Conservation (phyloP, 2,797 vertebrate genomes). For the Gambelia wislizenii region DNA sequence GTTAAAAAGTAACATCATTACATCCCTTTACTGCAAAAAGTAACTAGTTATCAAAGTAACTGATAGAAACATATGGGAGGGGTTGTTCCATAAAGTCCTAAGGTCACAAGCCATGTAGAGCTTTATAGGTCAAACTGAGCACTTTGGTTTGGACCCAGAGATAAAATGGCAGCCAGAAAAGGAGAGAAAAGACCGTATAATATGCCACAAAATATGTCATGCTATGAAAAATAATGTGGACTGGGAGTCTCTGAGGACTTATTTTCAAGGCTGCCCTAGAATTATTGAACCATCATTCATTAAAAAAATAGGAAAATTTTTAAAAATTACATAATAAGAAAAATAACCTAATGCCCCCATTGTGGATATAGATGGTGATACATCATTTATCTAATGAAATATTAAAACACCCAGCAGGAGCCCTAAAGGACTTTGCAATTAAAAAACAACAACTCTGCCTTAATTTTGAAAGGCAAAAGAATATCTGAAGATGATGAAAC, state of each 20-base stretch:
- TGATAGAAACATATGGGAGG: not conserved
- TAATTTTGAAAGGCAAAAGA: conserved; percentile 29
- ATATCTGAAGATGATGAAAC: conserved; percentile 11
- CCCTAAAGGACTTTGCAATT: conserved; percentile 5
- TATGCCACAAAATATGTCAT: not conserved
- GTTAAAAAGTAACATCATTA: no score
- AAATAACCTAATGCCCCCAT: not conserved
- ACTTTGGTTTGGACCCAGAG: not conserved
- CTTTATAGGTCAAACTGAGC: not conserved
- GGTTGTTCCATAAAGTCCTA: no score
- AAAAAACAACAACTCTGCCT: conserved; percentile 35
- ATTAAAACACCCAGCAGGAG: conserved; percentile 11
- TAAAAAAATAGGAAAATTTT: not conserved
- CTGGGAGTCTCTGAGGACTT: conserved; percentile 1
- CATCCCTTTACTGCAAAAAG: no score
- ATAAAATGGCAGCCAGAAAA: not conserved
- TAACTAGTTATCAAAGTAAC: no score
- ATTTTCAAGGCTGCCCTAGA: conserved; percentile 12
- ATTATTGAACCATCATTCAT: conserved; percentile 53
- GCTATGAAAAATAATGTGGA: not conserved
- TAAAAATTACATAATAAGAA: not conserved
- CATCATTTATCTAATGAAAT: conserved; percentile 46
- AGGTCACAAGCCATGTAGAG: no score
- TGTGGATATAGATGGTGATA: conserved; percentile 42
- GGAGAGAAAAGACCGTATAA: not conserved